Percentiles rank a stretch among this genome's conserved stretches.
phyloP scores from a whole-genome alignment of 2,888 invertebrate genomes.

The Gymnosoma rotundatum region DNA sequence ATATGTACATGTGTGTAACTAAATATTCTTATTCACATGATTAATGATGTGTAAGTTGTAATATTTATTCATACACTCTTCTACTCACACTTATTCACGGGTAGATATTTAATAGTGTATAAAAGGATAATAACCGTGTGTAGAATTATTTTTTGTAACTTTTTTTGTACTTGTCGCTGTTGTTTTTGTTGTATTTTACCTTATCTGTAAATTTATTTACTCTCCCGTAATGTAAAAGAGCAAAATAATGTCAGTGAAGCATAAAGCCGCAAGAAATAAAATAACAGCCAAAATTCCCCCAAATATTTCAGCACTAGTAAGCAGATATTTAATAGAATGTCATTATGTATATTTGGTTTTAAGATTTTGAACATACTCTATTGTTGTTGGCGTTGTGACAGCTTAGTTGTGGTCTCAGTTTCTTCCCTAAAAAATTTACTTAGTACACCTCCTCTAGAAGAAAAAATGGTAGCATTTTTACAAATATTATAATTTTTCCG shows the following conservation, averaged over 20 bases:
- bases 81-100: slow-evolving; percentile 21
- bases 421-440: too few species aligned
- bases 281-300: slow-evolving; percentile 3
- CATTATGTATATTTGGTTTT: background rate
- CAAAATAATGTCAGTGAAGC: slow-evolving; percentile 50
- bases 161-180: slow-evolving; percentile 24
- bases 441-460: too few species aligned
- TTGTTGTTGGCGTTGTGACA: background rate
- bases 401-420: too few species aligned
- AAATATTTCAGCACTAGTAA: slow-evolving; percentile 12
- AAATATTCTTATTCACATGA: slow-evolving; percentile 73
- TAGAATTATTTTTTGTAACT: slow-evolving; percentile 52
- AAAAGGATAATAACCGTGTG: slow-evolving; percentile 65
- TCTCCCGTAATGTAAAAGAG: slow-evolving; percentile 4
- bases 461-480: too few species aligned
- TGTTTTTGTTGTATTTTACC: slow-evolving; percentile 45
- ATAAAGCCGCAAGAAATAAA: slow-evolving; percentile 59
- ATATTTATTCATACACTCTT: slow-evolving; percentile 63
- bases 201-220: slow-evolving; percentile 65
- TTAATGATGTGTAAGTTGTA: slow-evolving; percentile 79
- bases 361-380: background rate
- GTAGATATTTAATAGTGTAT: slow-evolving; percentile 41
- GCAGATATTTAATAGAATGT: slow-evolving; percentile 10
- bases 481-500: too few species aligned
- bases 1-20: background rate